phyloP scores from a whole-genome alignment of 2,888 invertebrate species.

The Agriopis leucophaearia region DNA sequence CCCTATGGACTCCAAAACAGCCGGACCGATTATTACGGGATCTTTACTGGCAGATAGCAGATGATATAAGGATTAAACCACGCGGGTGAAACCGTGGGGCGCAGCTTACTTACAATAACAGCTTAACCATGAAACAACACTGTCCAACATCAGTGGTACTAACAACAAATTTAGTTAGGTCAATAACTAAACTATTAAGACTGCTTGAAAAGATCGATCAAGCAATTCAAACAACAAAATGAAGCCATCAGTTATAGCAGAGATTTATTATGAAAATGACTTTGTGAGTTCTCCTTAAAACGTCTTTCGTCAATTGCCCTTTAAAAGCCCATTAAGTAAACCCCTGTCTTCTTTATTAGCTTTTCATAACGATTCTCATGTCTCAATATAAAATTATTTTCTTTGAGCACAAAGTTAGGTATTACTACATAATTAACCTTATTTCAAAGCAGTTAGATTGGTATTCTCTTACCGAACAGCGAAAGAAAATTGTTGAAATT shows the following conservation, averaged over 20 bases:
- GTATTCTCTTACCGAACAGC: slow-evolving; percentile 3
- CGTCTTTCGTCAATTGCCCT: slow-evolving; percentile 26
- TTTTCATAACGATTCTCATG: slow-evolving; percentile 32
- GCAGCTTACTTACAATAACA: too few relatives aligned
- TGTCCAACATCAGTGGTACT: too few relatives aligned
- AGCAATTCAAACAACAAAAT: neutral
- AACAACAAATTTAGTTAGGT: too few relatives aligned
- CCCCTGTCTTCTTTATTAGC: slow-evolving; percentile 35
- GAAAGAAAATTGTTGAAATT: slow-evolving; percentile 14
- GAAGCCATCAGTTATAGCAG: neutral
- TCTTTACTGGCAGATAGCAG: too few relatives aligned
- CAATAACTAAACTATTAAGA: too few relatives aligned
- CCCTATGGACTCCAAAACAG: too few relatives aligned
- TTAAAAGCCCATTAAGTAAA: slow-evolving; percentile 26
- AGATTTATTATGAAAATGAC: slow-evolving; percentile 11
- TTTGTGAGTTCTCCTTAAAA: slow-evolving; percentile 16
- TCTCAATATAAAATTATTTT: slow-evolving; percentile 35
- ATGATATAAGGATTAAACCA: too few relatives aligned
- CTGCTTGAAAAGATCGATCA: neutral
- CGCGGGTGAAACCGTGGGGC: too few relatives aligned
- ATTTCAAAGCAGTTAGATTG: neutral
- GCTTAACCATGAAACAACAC: too few relatives aligned
- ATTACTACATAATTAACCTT: slow-evolving; percentile 9
- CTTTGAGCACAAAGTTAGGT: slow-evolving; percentile 13
- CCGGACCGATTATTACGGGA: too few relatives aligned